These are phyloP conservation scores for Apogon hyalosoma DNA, from an alignment of 2,797 vertebrate species.

Conservation along the genomic window DNA sequence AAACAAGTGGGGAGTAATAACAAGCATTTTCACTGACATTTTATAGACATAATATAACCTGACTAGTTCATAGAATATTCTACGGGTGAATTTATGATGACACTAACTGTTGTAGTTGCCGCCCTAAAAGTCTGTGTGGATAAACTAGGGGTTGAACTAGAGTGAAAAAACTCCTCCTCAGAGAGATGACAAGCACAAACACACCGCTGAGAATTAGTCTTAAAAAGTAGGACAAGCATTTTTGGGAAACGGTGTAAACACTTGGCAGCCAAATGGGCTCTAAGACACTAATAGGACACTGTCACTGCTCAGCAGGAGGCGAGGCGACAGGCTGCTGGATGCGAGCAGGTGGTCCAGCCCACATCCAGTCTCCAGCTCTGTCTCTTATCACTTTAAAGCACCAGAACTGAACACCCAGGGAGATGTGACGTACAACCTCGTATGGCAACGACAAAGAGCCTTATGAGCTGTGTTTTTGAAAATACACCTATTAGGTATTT, in stretches of 20 bases:
- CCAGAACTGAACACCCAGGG: constrained; percentile 22
- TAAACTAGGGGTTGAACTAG: not conserved
- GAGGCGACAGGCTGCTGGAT: constrained; percentile 33
- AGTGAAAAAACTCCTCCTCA: not conserved
- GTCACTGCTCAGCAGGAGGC: constrained; percentile 40
- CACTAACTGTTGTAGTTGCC: not conserved
- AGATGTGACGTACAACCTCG: constrained; percentile 9
- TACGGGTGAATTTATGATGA: not conserved
- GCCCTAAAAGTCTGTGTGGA: not conserved
- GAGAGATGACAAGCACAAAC: constrained; percentile 14
- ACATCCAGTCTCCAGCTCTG: constrained; percentile 51
- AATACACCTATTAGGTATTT: not conserved
- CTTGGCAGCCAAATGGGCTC: constrained; percentile 24
- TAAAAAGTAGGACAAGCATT: constrained; percentile 22
- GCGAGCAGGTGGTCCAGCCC: constrained; percentile 59
- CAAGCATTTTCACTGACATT: no score
- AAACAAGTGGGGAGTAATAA: no score
- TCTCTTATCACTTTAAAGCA: constrained; percentile 50
- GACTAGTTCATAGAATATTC: not conserved
- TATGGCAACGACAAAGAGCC: constrained; percentile 10
- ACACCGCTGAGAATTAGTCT: constrained; percentile 32
- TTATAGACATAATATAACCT: no score
- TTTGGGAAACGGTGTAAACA: constrained; percentile 23
- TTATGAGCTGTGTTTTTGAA: not conserved
- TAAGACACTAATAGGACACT: constrained; percentile 47